Evolutionary conservation across 2,888 invertebrate species (phyloP).

Genomic region (Ctenicera cuprea): DNA sequence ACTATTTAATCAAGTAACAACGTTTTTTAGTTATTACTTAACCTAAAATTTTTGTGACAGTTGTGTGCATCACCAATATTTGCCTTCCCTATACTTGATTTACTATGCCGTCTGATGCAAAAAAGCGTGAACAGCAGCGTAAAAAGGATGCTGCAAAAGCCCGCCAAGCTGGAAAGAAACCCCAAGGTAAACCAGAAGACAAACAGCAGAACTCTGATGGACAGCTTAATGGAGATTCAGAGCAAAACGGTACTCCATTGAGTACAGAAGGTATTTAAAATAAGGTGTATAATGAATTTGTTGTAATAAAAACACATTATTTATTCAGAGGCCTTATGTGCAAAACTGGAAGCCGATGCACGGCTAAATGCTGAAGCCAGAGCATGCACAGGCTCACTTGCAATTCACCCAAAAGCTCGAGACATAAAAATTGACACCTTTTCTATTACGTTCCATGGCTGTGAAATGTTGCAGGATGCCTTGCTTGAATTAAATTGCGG

Average conservation of each 20-base stretch:
- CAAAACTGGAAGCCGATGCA: conserved; percentile 92
- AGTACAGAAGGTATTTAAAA: conserved; percentile 81
- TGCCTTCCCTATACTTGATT: not conserved
- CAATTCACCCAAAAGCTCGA: conserved; percentile 95
- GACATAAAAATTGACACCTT: conserved; percentile 98
- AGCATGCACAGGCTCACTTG: conserved; percentile 95
- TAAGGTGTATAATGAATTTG: not conserved
- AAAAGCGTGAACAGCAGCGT: conserved; percentile 97
- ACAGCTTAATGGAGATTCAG: conserved; percentile 58
- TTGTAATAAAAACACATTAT: not conserved
- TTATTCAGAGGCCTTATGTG: conserved; percentile 85
- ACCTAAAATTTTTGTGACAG: conserved; percentile 24
- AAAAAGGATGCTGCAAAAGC: conserved; percentile 96
- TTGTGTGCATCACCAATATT: conserved; percentile 1
- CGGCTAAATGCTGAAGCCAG: conserved; percentile 94
- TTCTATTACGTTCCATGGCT: conserved; percentile 98
- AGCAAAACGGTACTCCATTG: conserved; percentile 74
- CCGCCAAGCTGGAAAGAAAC: conserved; percentile 74
- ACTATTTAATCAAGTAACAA: not conserved
- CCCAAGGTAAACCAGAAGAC: conserved; percentile 69
- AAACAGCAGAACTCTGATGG: conserved; percentile 67
- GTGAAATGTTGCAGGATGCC: conserved; percentile 96
- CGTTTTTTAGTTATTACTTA: not conserved
- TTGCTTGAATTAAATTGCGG: conserved; percentile 98
- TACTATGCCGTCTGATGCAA: conserved; percentile 97